These are phyloP conservation scores for Brienomyrus brachyistius DNA, from an alignment of 2,113 vertebrate genomes.

Conservation along the genomic window DNA sequence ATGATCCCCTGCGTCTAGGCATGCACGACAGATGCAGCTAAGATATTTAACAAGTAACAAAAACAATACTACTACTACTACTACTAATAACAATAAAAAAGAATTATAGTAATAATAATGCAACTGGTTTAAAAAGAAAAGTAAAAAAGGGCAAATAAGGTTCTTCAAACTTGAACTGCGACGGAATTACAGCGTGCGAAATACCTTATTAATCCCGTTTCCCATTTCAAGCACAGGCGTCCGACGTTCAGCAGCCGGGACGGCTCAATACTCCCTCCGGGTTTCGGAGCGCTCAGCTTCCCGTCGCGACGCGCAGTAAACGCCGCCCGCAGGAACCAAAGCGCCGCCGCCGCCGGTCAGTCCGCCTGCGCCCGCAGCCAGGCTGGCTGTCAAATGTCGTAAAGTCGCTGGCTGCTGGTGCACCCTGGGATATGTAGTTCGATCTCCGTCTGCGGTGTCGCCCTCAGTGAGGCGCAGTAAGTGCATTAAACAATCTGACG, in stretches of 20 bases:
- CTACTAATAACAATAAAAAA: background rate
- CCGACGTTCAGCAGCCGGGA: background rate
- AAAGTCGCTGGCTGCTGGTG: background rate
- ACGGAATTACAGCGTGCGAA: background rate
- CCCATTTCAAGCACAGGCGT: conserved; percentile 13
- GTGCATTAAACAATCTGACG: background rate
- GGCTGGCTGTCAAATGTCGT: conserved; percentile 1
- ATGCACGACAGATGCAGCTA: background rate
- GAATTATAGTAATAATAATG: background rate
- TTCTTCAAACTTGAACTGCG: background rate
- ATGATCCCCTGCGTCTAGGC: background rate
- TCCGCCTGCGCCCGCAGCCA: background rate
- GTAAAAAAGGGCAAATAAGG: background rate
- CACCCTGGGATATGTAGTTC: conserved; percentile 22
- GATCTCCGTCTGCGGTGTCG: background rate
- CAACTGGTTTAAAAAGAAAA: background rate
- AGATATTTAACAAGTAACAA: background rate
- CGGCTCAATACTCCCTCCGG: background rate
- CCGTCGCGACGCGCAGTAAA: background rate
- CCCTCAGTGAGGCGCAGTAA: background rate
- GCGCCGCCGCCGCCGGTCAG: background rate
- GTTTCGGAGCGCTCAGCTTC: background rate
- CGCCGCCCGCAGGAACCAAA: background rate
- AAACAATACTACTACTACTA: background rate
- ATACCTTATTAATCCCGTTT: conserved; percentile 28